Evolutionary conservation across 2,113 vertebrate species (phyloP).

Genomic region (Halcyon malimbica): DNA sequence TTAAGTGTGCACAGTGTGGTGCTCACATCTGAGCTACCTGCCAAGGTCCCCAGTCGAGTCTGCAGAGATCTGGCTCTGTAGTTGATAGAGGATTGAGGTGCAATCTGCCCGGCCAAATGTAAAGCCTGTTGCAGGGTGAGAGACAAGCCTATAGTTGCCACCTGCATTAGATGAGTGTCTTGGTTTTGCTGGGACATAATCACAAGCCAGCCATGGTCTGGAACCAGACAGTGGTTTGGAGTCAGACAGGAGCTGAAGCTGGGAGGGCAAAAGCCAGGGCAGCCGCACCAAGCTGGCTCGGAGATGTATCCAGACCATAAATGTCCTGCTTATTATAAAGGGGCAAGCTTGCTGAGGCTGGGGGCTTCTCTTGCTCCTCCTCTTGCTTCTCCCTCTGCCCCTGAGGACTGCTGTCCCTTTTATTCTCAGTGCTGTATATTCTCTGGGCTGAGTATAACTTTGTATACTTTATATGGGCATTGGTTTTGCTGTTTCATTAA

Average conservation of each 20-base stretch:
- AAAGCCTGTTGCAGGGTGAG: fast-evolving
- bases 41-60: neutral
- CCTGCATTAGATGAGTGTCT: neutral
- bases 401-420: neutral
- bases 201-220: neutral
- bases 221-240: neutral
- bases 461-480: neutral
- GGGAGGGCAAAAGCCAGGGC: neutral
- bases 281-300: neutral
- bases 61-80: neutral
- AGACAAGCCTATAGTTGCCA: neutral
- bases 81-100: neutral
- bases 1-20: neutral
- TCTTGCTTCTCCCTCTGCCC: neutral
- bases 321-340: neutral
- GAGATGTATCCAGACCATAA: neutral
- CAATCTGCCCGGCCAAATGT: neutral
- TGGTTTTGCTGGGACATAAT: neutral
- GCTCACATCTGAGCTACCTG: neutral
- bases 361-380: too few relatives aligned
- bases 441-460: neutral
- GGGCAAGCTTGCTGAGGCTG: too few relatives aligned
- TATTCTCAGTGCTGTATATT: neutral
- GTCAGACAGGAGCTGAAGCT: neutral
- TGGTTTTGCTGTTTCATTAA: neutral